Evolutionary conservation across 2,797 vertebrate species (phyloP).

Genomic region (Helarctos malayanus): DNA sequence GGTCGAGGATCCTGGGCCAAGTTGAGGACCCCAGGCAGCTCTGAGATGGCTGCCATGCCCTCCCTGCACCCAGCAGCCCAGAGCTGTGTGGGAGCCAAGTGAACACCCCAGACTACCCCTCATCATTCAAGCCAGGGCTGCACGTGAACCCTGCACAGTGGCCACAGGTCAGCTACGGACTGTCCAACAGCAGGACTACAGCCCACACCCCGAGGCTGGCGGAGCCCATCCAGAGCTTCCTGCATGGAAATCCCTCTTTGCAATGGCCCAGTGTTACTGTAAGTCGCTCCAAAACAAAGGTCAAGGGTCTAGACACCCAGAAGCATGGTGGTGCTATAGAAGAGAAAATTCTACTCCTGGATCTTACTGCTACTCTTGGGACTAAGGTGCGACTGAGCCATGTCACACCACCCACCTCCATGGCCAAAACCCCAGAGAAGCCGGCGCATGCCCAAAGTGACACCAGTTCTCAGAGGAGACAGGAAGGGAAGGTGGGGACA

Average conservation of each 20-base stretch:
- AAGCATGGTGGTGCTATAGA: neutral
- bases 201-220: neutral
- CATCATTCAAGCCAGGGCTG: neutral
- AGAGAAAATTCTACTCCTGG: neutral
- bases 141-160: rapidly evolving
- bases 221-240: neutral
- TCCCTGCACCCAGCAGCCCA: neutral
- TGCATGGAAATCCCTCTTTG: neutral
- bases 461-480: neutral
- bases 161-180: neutral
- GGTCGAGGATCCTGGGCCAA: rapidly evolving
- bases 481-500: neutral
- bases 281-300: neutral
- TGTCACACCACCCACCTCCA: rapidly evolving
- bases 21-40: neutral
- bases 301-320: neutral
- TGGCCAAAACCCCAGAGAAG: neutral
- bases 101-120: neutral
- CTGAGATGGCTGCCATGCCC: rapidly evolving
- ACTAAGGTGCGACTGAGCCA: neutral
- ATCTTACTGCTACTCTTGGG: neutral
- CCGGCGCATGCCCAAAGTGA: neutral
- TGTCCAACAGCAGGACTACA: too few relatives aligned
- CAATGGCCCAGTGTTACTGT: neutral
- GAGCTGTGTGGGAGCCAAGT: rapidly evolving